phyloP scores from a whole-genome alignment of 2,888 invertebrate species.

The Acanthosoma haemorrhoidale region DNA sequence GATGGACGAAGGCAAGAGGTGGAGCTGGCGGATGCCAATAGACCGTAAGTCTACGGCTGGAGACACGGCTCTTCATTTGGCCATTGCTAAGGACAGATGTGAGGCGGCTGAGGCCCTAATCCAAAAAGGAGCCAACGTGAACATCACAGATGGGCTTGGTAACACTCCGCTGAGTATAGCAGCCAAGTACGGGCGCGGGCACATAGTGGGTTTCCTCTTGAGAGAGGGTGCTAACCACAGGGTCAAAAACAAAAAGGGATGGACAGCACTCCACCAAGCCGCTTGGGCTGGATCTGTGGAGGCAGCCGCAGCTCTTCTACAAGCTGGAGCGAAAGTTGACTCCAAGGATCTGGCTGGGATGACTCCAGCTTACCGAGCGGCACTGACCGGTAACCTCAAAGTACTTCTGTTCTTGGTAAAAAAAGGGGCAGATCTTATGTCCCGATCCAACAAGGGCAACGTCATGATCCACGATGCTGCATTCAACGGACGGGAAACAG shows the following conservation, averaged over 20 bases:
- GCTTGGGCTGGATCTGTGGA: neutral
- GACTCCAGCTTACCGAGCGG: neutral
- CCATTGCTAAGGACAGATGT: neutral
- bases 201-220: neutral
- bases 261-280: neutral
- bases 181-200: neutral
- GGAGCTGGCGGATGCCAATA: neutral
- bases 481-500: neutral
- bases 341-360: neutral
- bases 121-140: neutral
- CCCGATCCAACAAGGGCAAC: neutral
- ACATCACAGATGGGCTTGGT: neutral
- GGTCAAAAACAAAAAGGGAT: conserved; percentile 1
- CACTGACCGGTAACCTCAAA: neutral
- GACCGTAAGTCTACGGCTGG: neutral
- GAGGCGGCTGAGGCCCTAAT: neutral
- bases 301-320: neutral
- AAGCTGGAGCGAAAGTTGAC: neutral
- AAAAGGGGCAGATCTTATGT: neutral
- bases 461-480: neutral
- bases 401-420: neutral
- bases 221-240: neutral
- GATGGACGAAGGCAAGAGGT: neutral
- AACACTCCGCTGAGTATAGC: neutral
- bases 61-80: neutral